Percentiles rank a stretch among this genome's conserved stretches.
Evolutionary conservation across 2,113 vertebrate genomes (phyloP).

Genomic region (Rhineura floridana): DNA sequence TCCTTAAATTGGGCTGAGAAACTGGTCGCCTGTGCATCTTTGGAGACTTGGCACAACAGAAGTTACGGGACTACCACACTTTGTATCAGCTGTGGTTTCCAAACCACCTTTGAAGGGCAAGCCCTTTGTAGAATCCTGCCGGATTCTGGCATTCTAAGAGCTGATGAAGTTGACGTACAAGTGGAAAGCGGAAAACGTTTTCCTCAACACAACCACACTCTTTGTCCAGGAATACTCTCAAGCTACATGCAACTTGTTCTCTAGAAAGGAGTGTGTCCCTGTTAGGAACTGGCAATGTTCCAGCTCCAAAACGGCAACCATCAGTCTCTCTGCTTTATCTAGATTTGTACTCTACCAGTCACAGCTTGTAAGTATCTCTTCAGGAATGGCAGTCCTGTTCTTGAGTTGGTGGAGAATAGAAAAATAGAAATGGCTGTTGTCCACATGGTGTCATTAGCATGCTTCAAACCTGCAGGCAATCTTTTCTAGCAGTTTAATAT

Average conservation of each 20-base stretch:
- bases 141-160: not conserved
- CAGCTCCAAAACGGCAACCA: too few relatives aligned
- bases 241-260: too few relatives aligned
- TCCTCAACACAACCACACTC: too few relatives aligned
- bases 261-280: too few relatives aligned
- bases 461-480: not conserved
- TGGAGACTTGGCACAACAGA: too few relatives aligned
- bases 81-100: not conserved
- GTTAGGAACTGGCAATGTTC: too few relatives aligned
- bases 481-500: not conserved
- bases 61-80: not conserved
- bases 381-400: not conserved
- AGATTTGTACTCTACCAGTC: not conserved
- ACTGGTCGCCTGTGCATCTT: not conserved
- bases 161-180: too few relatives aligned
- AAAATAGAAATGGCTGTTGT: not conserved
- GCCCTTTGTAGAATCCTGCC: too few relatives aligned
- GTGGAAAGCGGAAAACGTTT: too few relatives aligned
- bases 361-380: not conserved
- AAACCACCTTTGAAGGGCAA: not conserved
- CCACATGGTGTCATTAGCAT: not conserved
- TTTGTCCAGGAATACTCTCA: too few relatives aligned
- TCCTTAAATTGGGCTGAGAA: not conserved
- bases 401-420: too few relatives aligned
- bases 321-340: too few relatives aligned